Evolutionary conservation across 2,888 invertebrate genomes (phyloP), one percentile per base, ranked within the genome.

Genomic region (Papilio demoleus): DNA sequence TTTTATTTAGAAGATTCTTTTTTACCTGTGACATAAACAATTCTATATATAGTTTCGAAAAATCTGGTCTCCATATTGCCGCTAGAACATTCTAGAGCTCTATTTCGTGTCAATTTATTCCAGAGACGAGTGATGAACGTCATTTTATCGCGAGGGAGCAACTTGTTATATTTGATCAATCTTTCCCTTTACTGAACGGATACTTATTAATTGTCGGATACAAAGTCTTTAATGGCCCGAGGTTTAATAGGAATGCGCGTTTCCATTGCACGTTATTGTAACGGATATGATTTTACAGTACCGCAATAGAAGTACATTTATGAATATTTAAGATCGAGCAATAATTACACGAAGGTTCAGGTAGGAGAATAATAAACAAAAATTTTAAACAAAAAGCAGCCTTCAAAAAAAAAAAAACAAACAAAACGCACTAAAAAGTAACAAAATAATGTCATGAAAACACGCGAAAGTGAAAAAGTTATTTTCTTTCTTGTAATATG

Each of bases 41-140:
- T 76, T 66, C 90, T 81, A 69, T 89, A 89, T 1, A 87, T 77
- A 1, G 83, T 81, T 66, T 88, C 90, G 74, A 89, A 91, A 78
- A 90, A 91, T 27, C 78, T 70, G 4, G 76, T 84, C 74, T 91
- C 90, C 61, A 82, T 74, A 72, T 73, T 70, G 27, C 90, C 89
- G 67, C 86, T 86, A 3, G 87, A 84, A 50, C 81, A 74, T 24
- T 85, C 81, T 65, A 90, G 68, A 19, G 88, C 88, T 70, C 82
- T 81, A 24, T 86, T 89, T 17, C 80, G 74, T 8, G 87, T 86
- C 47, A 87, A 65, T 72, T 73, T 85, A 42, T 73, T 80, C 86
- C 86, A 89, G 34, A 72, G 22, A 50, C 63, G 74, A 53, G 70
- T 75, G 14, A 85, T 50, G 59, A 76, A 27, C 31, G 68, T 76